These are phyloP conservation scores for Mirounga angustirostris DNA, from an alignment of 2,113 vertebrate species.

Conservation along the genomic window DNA sequence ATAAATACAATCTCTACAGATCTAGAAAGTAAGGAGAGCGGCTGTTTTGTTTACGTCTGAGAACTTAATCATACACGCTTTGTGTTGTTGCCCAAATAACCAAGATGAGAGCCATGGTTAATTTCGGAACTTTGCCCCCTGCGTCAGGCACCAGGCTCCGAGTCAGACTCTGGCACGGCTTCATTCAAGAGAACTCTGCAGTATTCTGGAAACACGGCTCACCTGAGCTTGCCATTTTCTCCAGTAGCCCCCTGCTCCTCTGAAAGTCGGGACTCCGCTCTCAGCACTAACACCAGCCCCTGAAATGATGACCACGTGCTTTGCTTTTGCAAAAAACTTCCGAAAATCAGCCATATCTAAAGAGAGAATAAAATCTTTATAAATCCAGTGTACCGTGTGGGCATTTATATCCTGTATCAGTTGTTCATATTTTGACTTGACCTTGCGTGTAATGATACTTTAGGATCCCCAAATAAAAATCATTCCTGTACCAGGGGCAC, in stretches of 20 bases:
- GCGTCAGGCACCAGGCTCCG: too few species aligned
- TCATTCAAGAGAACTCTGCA: neutral
- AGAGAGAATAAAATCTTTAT: neutral
- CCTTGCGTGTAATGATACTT: neutral
- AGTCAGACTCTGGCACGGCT: fast-evolving
- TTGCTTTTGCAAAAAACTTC: constrained; percentile 93
- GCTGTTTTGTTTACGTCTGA: neutral
- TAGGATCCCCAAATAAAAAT: neutral
- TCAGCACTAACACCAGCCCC: constrained; percentile 96
- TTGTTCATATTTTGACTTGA: neutral
- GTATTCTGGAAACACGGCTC: neutral
- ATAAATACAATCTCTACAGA: neutral
- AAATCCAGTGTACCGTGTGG: neutral
- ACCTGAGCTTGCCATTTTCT: constrained; percentile 98
- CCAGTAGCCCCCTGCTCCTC: constrained; percentile 95
- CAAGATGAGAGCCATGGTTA: neutral
- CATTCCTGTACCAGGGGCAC: neutral
- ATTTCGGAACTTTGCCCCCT: neutral
- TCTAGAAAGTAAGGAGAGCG: neutral
- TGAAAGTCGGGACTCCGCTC: constrained; percentile 96
- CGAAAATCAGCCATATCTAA: constrained; percentile 95
- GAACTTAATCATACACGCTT: neutral
- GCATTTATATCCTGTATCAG: neutral
- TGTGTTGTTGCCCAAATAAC: neutral
- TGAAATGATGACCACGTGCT: constrained; percentile 95